Percentiles rank a stretch among this genome's conserved stretches.
phyloP scores from a whole-genome alignment of 2,888 invertebrate species.

The Campoplex capitator region DNA sequence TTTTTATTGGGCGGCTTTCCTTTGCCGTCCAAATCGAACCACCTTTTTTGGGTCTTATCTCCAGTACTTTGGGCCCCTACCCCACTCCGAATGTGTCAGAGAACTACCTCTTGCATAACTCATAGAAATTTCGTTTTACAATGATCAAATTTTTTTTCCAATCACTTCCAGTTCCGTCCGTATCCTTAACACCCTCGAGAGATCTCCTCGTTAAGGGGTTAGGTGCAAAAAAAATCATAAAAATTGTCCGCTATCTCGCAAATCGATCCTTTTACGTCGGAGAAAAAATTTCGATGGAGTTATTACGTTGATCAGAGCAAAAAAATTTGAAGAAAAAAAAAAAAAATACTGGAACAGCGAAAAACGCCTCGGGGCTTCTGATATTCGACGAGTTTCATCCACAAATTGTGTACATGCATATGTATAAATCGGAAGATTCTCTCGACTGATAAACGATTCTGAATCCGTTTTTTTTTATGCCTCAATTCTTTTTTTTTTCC shows the following conservation, averaged over 20 bases:
- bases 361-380: constrained; percentile 11
- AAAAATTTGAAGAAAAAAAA: background rate
- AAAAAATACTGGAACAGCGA: background rate
- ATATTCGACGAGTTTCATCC: constrained; percentile 26
- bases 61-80: background rate
- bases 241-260: background rate
- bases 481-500: background rate
- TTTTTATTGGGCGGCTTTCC: constrained; percentile 38
- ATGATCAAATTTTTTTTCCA: background rate
- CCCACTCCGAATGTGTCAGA: background rate
- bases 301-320: background rate
- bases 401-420: constrained; percentile 24
- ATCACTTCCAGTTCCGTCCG: background rate
- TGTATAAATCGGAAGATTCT: constrained; percentile 11
- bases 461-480: constrained; percentile 1
- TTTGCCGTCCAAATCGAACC: constrained; percentile 40
- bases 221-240: background rate
- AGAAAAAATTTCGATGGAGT: constrained; percentile 29
- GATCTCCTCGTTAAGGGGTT: background rate
- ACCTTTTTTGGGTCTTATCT: background rate
- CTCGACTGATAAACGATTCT: constrained; percentile 20
- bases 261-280: background rate
- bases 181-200: background rate
- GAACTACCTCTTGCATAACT: background rate
- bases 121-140: background rate